These are phyloP conservation scores for Cordilura impudica DNA, from an alignment of 2,888 invertebrate genomes.

Conservation along the genomic window DNA sequence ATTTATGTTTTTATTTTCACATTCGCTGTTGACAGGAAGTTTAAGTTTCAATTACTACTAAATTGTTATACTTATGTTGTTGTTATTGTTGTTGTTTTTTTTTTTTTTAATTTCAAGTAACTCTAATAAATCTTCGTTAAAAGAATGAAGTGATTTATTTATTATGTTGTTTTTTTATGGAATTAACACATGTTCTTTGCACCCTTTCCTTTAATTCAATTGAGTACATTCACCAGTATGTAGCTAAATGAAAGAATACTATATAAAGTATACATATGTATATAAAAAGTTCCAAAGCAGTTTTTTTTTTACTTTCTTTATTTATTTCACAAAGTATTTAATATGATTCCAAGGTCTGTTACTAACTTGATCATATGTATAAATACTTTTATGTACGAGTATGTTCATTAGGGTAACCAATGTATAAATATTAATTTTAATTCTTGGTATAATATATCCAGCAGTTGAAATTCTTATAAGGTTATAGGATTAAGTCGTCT, in stretches of 20 bases:
- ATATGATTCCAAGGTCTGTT: neutral
- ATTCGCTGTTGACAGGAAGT: conserved; percentile 41
- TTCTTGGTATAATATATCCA: too few relatives aligned
- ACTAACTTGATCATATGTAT: neutral
- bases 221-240: too few relatives aligned
- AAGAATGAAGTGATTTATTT: neutral
- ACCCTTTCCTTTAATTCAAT: neutral
- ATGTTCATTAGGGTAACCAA: neutral
- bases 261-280: too few relatives aligned
- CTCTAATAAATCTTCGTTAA: conserved; percentile 30
- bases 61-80: too few relatives aligned
- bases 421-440: too few relatives aligned
- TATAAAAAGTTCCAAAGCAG: neutral
- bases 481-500: too few relatives aligned
- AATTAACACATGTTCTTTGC: neutral
- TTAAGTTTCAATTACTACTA: conserved; percentile 40
- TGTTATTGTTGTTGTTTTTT: too few relatives aligned
- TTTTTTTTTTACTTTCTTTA: neutral
- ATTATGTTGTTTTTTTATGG: neutral
- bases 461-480: too few relatives aligned
- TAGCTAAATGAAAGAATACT: neutral
- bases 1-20: conserved; percentile 19
- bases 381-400: too few relatives aligned
- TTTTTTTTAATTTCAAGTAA: conserved; percentile 47
- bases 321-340: neutral